Conservation (phyloP, 2,797 vertebrate genomes). For the Xenopus petersii region DNA sequence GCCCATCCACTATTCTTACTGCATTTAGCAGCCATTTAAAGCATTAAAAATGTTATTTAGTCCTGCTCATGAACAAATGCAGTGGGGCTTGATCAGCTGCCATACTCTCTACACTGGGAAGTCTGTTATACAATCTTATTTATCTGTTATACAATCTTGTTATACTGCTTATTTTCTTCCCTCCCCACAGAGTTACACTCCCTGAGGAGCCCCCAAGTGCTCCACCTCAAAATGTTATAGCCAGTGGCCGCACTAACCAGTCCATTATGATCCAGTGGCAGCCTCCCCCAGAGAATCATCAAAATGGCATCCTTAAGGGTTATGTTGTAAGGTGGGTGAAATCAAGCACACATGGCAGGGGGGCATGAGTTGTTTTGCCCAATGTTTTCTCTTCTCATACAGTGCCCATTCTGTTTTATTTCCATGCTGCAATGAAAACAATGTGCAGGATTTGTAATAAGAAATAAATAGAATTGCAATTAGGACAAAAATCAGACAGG, state of each 20-base stretch:
- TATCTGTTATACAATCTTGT: background rate
- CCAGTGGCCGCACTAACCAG: conserved; percentile 93
- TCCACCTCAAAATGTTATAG: conserved; percentile 90
- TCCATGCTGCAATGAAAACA: too few relatives aligned
- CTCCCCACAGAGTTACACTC: conserved; percentile 75
- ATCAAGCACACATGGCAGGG: background rate
- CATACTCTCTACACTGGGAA: background rate
- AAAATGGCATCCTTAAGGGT: conserved; percentile 88
- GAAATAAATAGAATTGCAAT: too few relatives aligned
- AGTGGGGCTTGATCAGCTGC: background rate
- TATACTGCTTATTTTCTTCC: background rate
- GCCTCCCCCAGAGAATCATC: conserved; percentile 89
- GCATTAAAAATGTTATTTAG: too few relatives aligned
- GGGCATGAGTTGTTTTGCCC: background rate
- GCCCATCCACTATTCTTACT: too few relatives aligned
- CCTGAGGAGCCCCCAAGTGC: conserved; percentile 92
- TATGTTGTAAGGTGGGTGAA: conserved; percentile 81
- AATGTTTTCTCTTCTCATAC: too few relatives aligned
- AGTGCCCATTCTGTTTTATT: too few relatives aligned
- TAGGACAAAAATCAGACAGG: too few relatives aligned
- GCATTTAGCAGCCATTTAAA: too few relatives aligned
- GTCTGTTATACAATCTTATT: background rate
- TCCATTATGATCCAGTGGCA: conserved; percentile 99
- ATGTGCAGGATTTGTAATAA: too few relatives aligned
- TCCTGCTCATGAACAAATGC: too few relatives aligned